Evolutionary conservation across 2,797 vertebrate genomes (phyloP).

Genomic region (Meda fulgida): DNA sequence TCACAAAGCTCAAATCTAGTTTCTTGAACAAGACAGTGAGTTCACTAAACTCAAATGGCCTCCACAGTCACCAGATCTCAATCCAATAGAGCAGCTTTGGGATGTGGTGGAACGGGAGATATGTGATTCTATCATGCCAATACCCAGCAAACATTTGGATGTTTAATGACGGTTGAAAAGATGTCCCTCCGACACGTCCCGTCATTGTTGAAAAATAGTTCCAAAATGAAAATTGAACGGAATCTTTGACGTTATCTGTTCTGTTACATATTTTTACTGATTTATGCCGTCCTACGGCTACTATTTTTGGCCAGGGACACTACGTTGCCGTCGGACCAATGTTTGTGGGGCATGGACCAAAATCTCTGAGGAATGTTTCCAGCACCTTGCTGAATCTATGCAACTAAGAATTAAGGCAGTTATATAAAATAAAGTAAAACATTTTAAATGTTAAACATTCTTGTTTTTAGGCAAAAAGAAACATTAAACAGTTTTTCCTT

Average conservation of each 20-base stretch:
- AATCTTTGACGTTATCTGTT: too few species aligned
- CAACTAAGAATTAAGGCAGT: neutral
- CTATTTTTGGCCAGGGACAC: too few species aligned
- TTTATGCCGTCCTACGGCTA: too few species aligned
- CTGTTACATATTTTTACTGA: too few species aligned
- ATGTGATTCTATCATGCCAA: neutral
- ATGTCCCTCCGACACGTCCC: too few species aligned
- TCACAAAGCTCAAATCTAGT: conserved; percentile 35
- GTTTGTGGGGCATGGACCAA: too few species aligned
- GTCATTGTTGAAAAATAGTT: too few species aligned
- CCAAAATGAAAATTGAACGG: too few species aligned
- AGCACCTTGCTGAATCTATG: neutral
- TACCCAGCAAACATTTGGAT: too few species aligned
- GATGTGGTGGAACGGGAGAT: neutral
- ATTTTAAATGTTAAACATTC: neutral
- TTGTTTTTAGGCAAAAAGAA: neutral
- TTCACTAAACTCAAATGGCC: neutral
- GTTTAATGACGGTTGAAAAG: too few species aligned
- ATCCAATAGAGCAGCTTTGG: neutral
- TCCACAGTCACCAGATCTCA: neutral
- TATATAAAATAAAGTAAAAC: neutral
- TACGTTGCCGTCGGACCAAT: too few species aligned
- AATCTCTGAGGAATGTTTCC: too few species aligned
- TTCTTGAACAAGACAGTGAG: neutral
- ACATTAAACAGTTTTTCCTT: neutral